Evolutionary conservation across 2,888 invertebrate species (phyloP), one percentile per base, ranked within the genome.

Genomic region (Schizotus pectinicornis): DNA sequence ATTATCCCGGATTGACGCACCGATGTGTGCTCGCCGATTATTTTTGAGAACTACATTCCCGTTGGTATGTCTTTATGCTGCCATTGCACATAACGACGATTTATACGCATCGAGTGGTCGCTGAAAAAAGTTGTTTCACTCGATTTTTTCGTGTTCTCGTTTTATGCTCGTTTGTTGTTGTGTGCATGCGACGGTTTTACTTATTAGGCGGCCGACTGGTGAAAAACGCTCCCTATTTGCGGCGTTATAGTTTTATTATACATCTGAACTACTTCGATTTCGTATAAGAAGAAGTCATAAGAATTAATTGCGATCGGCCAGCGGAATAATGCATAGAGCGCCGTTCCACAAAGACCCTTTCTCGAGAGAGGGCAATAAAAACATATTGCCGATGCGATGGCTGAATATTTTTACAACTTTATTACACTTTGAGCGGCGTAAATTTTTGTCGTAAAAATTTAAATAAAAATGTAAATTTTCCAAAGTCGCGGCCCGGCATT

Each of bases 1-100:
- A 74, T 77, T 76, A 77, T 75, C 69, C 67, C 49, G 63, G 74
- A 76, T 75, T 74, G 74, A 75, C 77, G 69, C 73, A 71, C 68
- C 71, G 70, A 69, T 74, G 74, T 74, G 73, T 72, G 73, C 71
- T 64, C 61, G 62, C 62, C 72, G 74, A 75, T 76, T 74, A 77
- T 77, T 77, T 77, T 77, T 74, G 74, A 76, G 73, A 74, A 73
- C 75, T 72, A 74, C 77, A 76, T 76, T 77, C 75, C 67, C 68
- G 69, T 69, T 70, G 75, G 73, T 74, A 74, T 73, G 74, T 75
- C 76, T 75, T 74, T 71, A 73, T 74, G 74, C 71, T 71, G 70
- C 71, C 73, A 70, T 67, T 69, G 66, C 72, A 69, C 72, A 75
- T 74, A 75, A 74, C 71, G 75, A 75, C 74, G 72, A 75, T 76